A percentile compares a stretch with the other conserved stretches of the same genome.
Evolutionary conservation across 2,797 vertebrate species (phyloP).

Genomic region (Sandelia bainsii): DNA sequence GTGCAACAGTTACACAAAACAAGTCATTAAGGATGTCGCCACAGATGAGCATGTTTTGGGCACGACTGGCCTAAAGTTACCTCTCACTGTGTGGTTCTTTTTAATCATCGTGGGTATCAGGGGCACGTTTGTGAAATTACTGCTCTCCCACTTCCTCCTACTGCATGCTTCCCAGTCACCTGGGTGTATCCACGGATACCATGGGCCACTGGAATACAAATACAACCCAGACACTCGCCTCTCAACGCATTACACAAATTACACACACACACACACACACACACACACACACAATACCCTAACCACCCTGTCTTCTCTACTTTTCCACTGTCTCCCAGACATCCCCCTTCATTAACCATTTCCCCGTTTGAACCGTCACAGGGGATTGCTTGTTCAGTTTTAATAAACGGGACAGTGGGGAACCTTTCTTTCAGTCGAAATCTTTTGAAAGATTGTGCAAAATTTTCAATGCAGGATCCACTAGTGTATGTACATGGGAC

Average conservation of each 20-base stretch:
- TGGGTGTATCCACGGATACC: conserved; percentile 93
- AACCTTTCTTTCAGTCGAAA: conserved; percentile 27
- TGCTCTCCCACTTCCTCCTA: conserved; percentile 85
- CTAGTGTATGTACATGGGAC: neutral
- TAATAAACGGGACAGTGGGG: conserved; percentile 46
- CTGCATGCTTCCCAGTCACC: conserved; percentile 91
- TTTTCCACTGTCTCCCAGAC: conserved; percentile 63
- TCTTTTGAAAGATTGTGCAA: conserved; percentile 26
- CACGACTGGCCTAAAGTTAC: conserved; percentile 77
- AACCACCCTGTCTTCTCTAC: conserved; percentile 65
- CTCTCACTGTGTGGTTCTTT: conserved; percentile 71
- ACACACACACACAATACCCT: conserved; percentile 42
- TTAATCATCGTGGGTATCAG: conserved; percentile 80
- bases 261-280: conserved; percentile 14
- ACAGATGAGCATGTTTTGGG: conserved; percentile 39
- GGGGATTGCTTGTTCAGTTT: conserved; percentile 64
- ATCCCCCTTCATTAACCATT: conserved; percentile 83
- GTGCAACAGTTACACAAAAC: conserved; percentile 14
- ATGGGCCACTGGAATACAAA: conserved; percentile 89
- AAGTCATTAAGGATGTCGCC: conserved; percentile 8
- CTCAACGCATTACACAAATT: conserved; percentile 61
- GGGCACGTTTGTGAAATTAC: conserved; percentile 79
- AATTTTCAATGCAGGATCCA: conserved; percentile 25
- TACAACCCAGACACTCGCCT: conserved; percentile 83
- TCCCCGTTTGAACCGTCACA: conserved; percentile 77